Base-by-base conservation (phyloP, 2,888 invertebrate genomes). In the Nomada fucata region DNA sequence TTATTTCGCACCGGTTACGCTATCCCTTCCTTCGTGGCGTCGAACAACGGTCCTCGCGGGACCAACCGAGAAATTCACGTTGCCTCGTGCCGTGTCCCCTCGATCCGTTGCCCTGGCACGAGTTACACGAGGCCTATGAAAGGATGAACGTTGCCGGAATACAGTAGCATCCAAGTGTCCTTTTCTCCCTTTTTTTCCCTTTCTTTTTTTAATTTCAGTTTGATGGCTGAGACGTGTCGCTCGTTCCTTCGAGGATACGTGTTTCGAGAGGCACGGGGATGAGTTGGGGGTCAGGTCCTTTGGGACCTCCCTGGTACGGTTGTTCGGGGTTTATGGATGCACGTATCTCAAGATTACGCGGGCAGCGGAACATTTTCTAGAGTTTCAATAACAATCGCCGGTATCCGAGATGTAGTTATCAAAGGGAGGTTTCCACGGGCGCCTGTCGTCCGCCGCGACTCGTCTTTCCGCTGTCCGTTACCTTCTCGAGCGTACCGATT, bases 41-140 rank as follows among this genome's bases (percentile, higher is more conserved):
- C 29, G 74, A 65, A 69, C 81, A 79, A 79, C 81, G 70, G 70
- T 70, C 63, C 81, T 53, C 63, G 55, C 60, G 60, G 76, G 57
- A 64, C 78, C 57, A 42, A 67, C 60, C 60, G 57, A 73, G 69
- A 74, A 64, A 79, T 81, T 70, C 64, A 13, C 61, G 55, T 42
- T 67, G 67, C 72, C 78, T 72, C 78, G 80, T 64, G 78, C 57
- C 72, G 47, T 11, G 55, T 42, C 26, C 26, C 18, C 57, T 11
- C 47, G 23, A 18, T 13, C 50, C 26, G 26, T 73, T 29, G 64
- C 55, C n/a, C 15, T 13, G 9, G 15, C 29, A 18, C n/a, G 4
- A 23, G 57, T 26, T 57, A 26, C 26, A 57, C 57, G 11, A n/a
- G 11, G 65, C 50, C 26, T 11, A 36, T 15, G 52, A 36, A 36